Base-by-base conservation (phyloP, 2,113 vertebrate genomes). In the Smithornis capensis region DNA sequence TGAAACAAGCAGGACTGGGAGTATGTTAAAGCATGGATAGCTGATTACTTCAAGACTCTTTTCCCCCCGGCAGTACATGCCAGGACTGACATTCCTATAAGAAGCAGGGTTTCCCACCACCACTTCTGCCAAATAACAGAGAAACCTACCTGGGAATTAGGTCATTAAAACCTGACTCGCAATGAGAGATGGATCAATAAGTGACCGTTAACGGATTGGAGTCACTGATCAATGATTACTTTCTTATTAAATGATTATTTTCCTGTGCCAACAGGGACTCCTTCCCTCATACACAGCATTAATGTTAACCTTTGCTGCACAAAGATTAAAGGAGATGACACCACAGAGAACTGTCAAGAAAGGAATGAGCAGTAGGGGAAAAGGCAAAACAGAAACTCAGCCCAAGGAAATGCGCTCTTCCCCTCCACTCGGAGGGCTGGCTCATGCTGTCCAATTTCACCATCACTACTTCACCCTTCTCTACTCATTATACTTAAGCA, bases 231-330 rank as follows among this genome's bases (percentile, higher is more conserved):
- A 97, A 95, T 91, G 50, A 91, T 95, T 95, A 91, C 67, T 85
- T 94, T 97, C 94, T 87, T 94, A 95, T 89, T 94, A 96, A 96
- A 95, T 42, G 27, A 85, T 92, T 92, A 27, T 96, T 91, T 91
- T 92, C 77, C 67, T 87, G 50, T 70, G 78, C 79, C 47, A 71
- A 53, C 49, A 94, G 92, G 63, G 89, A 94, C 67, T 78, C n/a
- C 67, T 92, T 94, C 84, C 49, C 75, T 93, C 79, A 75, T 44
- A 68, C 59, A 92, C 44, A 94, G 82, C 45, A 95, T 94, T 90
- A 96, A 92, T 73, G 47, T 75, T 91, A 97, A 93, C 91, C 85
- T 95, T 93, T 93, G 78, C 74, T 83, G 40, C 62, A 87, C 75
- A 77, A 83, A 75, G 62, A 91, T 93, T 95, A 95, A 90, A 95